Base-by-base conservation (phyloP, 1,140 invertebrate species). In the Agrypnia vestita region DNA sequence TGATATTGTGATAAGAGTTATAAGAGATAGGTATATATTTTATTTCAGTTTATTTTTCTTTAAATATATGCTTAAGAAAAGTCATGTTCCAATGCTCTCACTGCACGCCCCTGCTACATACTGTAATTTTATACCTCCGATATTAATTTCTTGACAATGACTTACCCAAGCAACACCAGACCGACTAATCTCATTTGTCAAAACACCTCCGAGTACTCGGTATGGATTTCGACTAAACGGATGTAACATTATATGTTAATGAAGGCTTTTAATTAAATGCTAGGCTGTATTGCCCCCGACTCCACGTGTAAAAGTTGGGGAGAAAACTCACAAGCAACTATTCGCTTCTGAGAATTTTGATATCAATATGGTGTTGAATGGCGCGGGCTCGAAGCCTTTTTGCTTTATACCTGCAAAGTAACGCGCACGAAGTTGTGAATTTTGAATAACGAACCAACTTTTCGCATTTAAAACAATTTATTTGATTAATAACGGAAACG, bases 181-280 rank as follows among this genome's bases (percentile, higher is more conserved):
- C n/a, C n/a, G n/a, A n/a, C n/a, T n/a, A n/a, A n/a, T n/a, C n/a
- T n/a, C n/a, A n/a, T n/a, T n/a, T n/a, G n/a, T n/a, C n/a, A n/a
- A n/a, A n/a, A n/a, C n/a, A n/a, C n/a, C n/a, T n/a, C n/a, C n/a
- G n/a, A n/a, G n/a, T n/a, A n/a, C n/a, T n/a, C n/a, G n/a, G n/a
- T n/a, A n/a, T n/a, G n/a, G n/a, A n/a, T n/a, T n/a, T n/a, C 47
- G 7, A 49, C 47, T 7, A 49, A 8, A 49, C 47, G 47, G 47
- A 49, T 49, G 7, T 49, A 25, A 9, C 56, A 4, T 21, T 19
- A 25, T 61, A 61, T 11, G 17, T 19, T 19, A 19, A 61, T 25
- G 56, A 19, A 61, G 15, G 19, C 56, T n/a, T 25, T 61, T 25
- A 61, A 61, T 61, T 61, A 61, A 61, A 25, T 25, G 11, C 56